A percentile compares a stretch with the other conserved stretches of the same genome.
These are phyloP conservation scores for Gryon sp. DNA, from an alignment of 1,140 invertebrate species.

Conservation along the genomic window DNA sequence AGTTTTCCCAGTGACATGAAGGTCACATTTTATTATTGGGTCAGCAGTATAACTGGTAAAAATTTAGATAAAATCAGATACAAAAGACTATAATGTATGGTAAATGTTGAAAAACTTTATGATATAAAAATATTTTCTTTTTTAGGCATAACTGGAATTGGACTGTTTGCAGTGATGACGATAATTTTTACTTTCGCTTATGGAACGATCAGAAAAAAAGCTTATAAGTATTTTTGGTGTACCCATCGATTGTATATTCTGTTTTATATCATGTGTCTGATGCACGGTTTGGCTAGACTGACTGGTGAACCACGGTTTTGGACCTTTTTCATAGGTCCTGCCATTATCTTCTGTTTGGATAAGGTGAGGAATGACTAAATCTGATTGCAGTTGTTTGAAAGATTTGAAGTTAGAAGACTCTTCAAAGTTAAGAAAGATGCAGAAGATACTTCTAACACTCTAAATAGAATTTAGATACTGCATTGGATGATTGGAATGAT, in stretches of 20 bases:
- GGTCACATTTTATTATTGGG: conserved; percentile 52
- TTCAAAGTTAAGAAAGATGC: too few relatives aligned
- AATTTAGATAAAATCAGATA: too few relatives aligned
- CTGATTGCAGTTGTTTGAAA: too few relatives aligned
- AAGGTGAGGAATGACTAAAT: too few relatives aligned
- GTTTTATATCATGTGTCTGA: conserved; percentile 92
- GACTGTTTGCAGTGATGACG: conserved; percentile 95
- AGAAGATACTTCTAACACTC: too few relatives aligned
- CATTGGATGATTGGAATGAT: too few relatives aligned
- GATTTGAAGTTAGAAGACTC: too few relatives aligned
- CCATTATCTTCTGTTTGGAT: conserved; percentile 92
- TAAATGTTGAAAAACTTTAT: too few relatives aligned
- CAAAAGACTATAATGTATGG: too few relatives aligned
- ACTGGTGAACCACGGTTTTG: conserved; percentile 96
- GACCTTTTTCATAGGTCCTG: conserved; percentile 97
- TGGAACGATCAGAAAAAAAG: conserved; percentile 94
- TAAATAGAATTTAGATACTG: too few relatives aligned
- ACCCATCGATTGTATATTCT: conserved; percentile 96
- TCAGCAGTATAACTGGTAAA: conserved; percentile 51
- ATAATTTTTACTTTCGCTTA: conserved; percentile 99
- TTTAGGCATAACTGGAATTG: conserved; percentile 94
- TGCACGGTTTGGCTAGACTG: conserved; percentile 96
- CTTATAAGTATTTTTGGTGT: conserved; percentile 98
- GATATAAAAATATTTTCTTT: conserved; percentile 57
- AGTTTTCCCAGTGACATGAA: conserved; percentile 91